These are phyloP conservation scores for Aramus guarauna DNA, from an alignment of 2,113 vertebrate genomes.

Conservation along the genomic window DNA sequence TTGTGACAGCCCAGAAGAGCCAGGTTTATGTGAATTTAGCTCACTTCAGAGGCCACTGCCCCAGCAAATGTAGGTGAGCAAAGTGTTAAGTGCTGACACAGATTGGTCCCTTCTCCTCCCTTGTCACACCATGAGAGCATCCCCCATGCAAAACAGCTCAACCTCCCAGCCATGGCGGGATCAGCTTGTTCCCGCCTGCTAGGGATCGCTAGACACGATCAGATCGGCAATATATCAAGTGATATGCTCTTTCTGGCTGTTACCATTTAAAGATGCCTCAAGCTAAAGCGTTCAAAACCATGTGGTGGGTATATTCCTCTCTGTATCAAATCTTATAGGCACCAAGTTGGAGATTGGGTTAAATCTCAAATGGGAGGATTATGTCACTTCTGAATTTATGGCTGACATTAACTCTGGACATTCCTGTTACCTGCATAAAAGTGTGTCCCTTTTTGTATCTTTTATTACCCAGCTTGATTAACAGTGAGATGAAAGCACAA, in stretches of 20 bases:
- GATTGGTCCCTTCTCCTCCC: neutral
- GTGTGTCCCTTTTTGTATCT: neutral
- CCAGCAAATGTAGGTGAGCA: accelerated
- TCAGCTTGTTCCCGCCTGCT: neutral
- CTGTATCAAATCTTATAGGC: neutral
- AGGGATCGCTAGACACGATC: neutral
- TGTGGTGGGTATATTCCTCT: neutral
- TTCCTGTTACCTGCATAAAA: neutral
- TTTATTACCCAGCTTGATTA: neutral
- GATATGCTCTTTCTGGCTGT: neutral
- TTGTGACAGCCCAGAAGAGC: neutral
- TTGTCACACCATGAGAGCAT: neutral
- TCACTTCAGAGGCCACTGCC: accelerated
- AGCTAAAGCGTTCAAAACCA: neutral
- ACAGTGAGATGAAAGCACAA: slow-evolving; percentile 12
- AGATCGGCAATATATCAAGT: accelerated
- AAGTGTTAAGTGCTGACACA: neutral
- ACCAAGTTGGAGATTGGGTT: neutral
- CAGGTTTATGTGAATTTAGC: neutral
- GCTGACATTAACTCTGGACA: neutral
- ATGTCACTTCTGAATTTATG: neutral
- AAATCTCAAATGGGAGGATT: neutral
- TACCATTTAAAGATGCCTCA: neutral
- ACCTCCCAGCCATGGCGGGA: neutral
- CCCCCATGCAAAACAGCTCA: neutral